Evolutionary conservation across 2,113 vertebrate species (phyloP).

Genomic region (Lasiurus borealis): DNA sequence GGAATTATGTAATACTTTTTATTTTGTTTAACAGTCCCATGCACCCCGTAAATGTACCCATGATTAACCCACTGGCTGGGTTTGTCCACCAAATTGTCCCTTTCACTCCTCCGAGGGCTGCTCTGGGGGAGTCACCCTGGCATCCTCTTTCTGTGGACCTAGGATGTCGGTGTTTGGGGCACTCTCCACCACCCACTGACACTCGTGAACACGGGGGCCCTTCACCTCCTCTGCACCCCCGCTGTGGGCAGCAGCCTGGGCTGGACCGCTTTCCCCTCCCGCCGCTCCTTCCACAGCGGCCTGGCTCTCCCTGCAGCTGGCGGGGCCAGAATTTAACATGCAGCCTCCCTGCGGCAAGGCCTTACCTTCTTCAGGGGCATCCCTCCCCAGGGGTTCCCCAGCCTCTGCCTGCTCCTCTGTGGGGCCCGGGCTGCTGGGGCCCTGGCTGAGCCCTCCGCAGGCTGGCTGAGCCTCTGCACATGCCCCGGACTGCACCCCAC

Average conservation of each 20-base stretch:
- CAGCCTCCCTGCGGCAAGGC: neutral
- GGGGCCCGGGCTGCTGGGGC: accelerated
- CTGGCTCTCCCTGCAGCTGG: neutral
- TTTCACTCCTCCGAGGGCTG: slow-evolving; percentile 75
- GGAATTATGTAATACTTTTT: slow-evolving; percentile 51
- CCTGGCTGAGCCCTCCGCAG: neutral
- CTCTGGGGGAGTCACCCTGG: neutral
- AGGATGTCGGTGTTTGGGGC: accelerated
- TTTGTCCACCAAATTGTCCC: neutral
- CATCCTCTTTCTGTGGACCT: neutral
- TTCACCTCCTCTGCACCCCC: neutral
- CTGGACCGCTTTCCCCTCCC: accelerated
- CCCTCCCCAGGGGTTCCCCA: neutral
- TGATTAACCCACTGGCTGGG: slow-evolving; percentile 4
- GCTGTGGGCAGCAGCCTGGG: neutral
- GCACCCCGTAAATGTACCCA: slow-evolving; percentile 70
- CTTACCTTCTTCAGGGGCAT: neutral
- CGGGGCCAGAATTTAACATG: neutral
- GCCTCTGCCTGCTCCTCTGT: neutral
- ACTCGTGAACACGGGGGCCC: neutral
- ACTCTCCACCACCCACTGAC: slow-evolving; percentile 29
- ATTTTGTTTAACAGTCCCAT: slow-evolving; percentile 49
- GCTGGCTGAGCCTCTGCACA: slow-evolving; percentile 38
- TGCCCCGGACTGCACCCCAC: accelerated
- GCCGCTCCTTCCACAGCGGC: neutral